phyloP scores from a whole-genome alignment of 2,888 invertebrate species.

The Adelognathus sp. region DNA sequence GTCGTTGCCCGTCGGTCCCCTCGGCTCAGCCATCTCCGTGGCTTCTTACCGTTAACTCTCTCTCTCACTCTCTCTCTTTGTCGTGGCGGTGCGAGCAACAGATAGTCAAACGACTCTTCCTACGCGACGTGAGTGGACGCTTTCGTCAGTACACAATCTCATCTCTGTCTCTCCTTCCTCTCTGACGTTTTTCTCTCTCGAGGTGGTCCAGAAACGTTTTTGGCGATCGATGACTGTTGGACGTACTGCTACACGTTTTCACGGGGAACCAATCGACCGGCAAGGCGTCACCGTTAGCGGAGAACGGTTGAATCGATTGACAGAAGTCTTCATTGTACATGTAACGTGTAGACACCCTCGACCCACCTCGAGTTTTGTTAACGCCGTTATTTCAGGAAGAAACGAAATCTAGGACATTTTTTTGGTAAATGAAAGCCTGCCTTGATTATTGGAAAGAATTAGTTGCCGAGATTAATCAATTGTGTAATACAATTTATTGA shows the following conservation, averaged over 20 bases:
- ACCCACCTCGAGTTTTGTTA: too few species aligned
- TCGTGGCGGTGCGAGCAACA: background rate
- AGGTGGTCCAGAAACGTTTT: conserved; percentile 12
- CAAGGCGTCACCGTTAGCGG: conserved; percentile 4
- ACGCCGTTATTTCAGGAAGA: too few species aligned
- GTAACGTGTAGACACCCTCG: background rate
- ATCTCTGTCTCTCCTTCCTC: conserved; percentile 4
- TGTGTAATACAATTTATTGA: too few species aligned
- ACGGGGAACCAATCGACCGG: conserved; percentile 3
- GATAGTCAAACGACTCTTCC: conserved; percentile 1
- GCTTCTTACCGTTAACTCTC: conserved; percentile 40
- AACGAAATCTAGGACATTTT: too few species aligned
- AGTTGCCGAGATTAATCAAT: too few species aligned
- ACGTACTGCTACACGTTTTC: background rate
- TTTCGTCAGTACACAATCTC: conserved; percentile 25
- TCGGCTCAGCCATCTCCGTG: background rate
- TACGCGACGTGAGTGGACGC: conserved; percentile 29
- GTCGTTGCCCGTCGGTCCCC: background rate
- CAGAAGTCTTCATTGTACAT: background rate
- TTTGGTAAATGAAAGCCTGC: too few species aligned
- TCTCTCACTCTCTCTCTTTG: conserved; percentile 7
- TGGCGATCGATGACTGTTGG: background rate
- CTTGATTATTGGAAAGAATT: too few species aligned
- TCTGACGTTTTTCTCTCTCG: background rate
- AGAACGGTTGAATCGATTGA: conserved; percentile 8